A percentile compares a stretch with the other conserved stretches of the same genome.
Evolutionary conservation across 37 sponge, comb jelly and placozoan genomes (phyloP).

Genomic region (Spongia lamella): DNA sequence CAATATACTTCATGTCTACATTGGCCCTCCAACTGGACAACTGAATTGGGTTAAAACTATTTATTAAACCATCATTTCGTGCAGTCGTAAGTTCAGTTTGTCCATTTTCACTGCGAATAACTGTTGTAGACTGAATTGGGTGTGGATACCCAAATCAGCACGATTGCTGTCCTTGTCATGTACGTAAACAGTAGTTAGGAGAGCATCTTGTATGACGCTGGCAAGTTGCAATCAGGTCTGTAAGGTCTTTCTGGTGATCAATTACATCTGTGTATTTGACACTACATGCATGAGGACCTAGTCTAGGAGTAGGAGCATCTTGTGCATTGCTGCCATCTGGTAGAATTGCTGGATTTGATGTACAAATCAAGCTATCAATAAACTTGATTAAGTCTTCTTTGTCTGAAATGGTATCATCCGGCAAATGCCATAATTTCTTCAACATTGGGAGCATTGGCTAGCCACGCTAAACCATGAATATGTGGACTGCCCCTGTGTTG

Average conservation of each 20-base stretch:
- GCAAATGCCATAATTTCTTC: too few species aligned
- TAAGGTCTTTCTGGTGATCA: conserved; percentile 12
- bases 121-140: conserved; percentile 13
- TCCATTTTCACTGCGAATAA: neutral
- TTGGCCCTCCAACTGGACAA: conserved; percentile 50
- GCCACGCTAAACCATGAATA: too few species aligned
- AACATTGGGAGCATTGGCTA: too few species aligned
- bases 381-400: too few species aligned
- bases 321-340: too few species aligned
- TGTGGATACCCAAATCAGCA: conserved; percentile 52
- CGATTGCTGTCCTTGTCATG: conserved; percentile 14
- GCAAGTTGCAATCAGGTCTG: conserved; percentile 49
- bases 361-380: too few species aligned
- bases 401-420: too few species aligned
- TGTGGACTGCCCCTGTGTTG: too few species aligned
- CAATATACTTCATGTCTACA: conserved; percentile 60
- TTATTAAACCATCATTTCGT: conserved; percentile 40
- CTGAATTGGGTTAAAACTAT: conserved; percentile 50
- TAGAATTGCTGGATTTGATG: too few species aligned
- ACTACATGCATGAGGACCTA: too few species aligned
- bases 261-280: conserved; percentile 1
- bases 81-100: conserved; percentile 13
- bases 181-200: conserved; percentile 28
- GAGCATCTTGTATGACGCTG: conserved; percentile 55
- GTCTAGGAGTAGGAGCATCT: too few species aligned